A percentile compares a stretch with the other conserved stretches of the same genome.
Evolutionary conservation across 2,888 invertebrate species (phyloP).

Genomic region (Drosophila mercatorum): DNA sequence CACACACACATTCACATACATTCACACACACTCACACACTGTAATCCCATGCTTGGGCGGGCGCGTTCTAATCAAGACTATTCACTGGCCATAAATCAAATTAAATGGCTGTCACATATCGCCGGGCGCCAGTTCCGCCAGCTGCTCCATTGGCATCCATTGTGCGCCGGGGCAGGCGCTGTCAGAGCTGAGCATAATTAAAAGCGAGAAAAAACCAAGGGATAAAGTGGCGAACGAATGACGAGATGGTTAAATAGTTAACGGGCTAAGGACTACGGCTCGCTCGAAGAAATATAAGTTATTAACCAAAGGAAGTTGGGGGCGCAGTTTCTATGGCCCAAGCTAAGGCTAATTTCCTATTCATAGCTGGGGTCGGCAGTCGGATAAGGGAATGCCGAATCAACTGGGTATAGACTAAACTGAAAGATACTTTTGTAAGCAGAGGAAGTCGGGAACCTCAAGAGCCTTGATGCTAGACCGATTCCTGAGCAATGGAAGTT

Average conservation of each 20-base stretch:
- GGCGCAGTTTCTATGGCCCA: not conserved
- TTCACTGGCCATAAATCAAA: conserved; percentile 78
- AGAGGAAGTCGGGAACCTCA: not conserved
- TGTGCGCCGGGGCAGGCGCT: conserved; percentile 61
- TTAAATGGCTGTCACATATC: conserved; percentile 74
- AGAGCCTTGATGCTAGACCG: too few relatives aligned
- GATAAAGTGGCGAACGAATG: not conserved
- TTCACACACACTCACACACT: conserved; percentile 5
- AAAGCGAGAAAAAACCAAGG: conserved; percentile 49
- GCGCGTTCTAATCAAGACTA: conserved; percentile 75
- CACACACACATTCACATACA: conserved; percentile 35
- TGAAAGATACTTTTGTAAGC: not conserved
- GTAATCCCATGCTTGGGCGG: conserved; percentile 31
- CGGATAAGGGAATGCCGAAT: not conserved
- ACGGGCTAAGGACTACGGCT: not conserved
- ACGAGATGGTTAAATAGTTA: conserved; percentile 18
- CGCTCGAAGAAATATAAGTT: not conserved
- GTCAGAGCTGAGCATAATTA: conserved; percentile 71
- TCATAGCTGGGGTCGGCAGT: not conserved
- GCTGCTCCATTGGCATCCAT: conserved; percentile 26
- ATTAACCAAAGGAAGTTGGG: not conserved
- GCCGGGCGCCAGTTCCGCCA: conserved; percentile 49
- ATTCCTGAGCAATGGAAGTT: too few relatives aligned
- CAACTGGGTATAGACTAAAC: not conserved
- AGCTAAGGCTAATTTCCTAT: not conserved